A percentile compares a stretch with the other conserved stretches of the same genome.
phyloP scores from a whole-genome alignment of 2,797 vertebrate species.

The Aselliscus stoliczkanus region DNA sequence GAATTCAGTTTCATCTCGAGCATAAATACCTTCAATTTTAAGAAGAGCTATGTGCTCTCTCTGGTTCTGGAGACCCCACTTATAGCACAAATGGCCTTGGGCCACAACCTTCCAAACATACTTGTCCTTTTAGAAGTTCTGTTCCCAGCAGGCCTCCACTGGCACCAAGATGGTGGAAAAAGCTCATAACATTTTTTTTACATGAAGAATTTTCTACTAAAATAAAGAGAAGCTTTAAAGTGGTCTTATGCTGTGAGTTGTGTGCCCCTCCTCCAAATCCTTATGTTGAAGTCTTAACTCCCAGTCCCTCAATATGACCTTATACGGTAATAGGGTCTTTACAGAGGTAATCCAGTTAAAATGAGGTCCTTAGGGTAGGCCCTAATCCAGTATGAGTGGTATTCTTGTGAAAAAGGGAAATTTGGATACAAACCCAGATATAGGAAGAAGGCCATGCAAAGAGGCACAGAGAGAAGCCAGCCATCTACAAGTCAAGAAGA shows the following conservation, averaged over 20 bases:
- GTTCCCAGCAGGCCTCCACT: too few relatives aligned
- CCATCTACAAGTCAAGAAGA: background rate
- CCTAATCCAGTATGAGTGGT: background rate
- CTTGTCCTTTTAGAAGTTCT: too few relatives aligned
- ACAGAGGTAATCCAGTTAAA: background rate
- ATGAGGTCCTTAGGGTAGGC: background rate
- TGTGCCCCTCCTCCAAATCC: background rate
- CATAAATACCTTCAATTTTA: too few relatives aligned
- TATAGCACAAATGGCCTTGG: too few relatives aligned
- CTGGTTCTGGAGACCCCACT: too few relatives aligned
- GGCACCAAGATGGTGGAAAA: too few relatives aligned
- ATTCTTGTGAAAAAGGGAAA: background rate
- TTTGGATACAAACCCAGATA: background rate
- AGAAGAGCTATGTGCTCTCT: too few relatives aligned
- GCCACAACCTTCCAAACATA: too few relatives aligned
- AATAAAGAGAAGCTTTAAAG: background rate
- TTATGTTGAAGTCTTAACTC: background rate
- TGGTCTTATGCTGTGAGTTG: background rate
- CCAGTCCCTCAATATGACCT: background rate
- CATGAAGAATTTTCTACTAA: background rate
- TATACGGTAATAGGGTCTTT: background rate
- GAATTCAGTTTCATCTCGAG: too few relatives aligned
- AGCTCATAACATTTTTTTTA: background rate
- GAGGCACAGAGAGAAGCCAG: background rate
- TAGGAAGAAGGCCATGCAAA: background rate